Percentiles rank a stretch among this genome's conserved stretches.
phyloP scores from a whole-genome alignment of 2,113 vertebrate genomes.

The Antigone vipio region DNA sequence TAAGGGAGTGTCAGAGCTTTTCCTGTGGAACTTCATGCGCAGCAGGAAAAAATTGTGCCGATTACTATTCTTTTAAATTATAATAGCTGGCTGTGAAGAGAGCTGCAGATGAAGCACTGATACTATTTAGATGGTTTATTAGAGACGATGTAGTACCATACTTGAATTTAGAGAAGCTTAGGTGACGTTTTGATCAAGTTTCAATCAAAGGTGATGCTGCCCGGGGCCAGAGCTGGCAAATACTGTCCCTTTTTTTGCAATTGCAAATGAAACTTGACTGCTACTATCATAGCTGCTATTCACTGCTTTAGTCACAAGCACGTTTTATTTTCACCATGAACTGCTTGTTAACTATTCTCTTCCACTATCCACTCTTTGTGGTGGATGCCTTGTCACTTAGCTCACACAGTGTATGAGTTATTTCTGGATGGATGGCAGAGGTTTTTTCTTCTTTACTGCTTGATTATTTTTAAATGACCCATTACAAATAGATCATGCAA shows the following conservation, averaged over 20 bases:
- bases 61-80: background rate
- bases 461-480: background rate
- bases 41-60: background rate
- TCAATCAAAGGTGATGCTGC: background rate
- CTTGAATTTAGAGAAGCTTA: background rate
- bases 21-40: background rate
- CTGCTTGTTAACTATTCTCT: background rate
- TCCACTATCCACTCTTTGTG: background rate
- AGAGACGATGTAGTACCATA: background rate
- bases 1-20: background rate
- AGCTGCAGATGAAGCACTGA: background rate
- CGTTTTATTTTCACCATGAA: fast-evolving
- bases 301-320: background rate
- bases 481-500: background rate
- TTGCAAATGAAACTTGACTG: background rate
- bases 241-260: background rate
- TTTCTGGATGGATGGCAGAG: background rate
- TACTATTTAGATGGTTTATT: background rate
- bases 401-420: background rate
- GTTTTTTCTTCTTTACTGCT: background rate
- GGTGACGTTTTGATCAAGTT: background rate
- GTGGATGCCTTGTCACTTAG: background rate
- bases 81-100: background rate
- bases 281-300: background rate
- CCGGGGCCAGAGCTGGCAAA: background rate